Conservation (phyloP, 1,140 invertebrate genomes). For the Drosophila nasuta region DNA sequence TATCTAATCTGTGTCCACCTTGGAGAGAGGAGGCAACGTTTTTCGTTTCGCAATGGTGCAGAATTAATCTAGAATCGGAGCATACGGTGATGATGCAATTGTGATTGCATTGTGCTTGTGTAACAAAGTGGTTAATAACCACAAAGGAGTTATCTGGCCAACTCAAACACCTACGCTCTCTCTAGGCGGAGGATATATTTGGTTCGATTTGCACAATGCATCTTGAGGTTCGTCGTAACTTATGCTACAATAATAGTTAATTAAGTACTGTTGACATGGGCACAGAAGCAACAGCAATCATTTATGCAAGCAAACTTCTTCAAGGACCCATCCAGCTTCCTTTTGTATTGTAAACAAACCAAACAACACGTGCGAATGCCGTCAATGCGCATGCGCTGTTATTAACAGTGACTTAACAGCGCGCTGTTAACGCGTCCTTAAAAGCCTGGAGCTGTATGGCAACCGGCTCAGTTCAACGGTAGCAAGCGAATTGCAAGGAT, state of each 20-base stretch:
- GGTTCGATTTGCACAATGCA: not conserved
- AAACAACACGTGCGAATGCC: constrained; percentile 1
- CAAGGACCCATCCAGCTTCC: not conserved
- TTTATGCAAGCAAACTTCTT: not conserved
- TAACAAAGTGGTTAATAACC: not conserved
- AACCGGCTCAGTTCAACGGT: constrained; percentile 42
- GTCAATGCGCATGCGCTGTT: constrained; percentile 16
- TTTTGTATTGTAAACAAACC: constrained; percentile 9
- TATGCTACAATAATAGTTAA: not conserved
- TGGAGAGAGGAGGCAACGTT: not conserved
- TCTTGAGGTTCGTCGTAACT: not conserved
- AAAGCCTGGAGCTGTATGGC: constrained; percentile 13
- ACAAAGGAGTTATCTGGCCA: not conserved
- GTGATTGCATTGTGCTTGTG: not conserved
- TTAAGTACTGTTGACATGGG: constrained; percentile 6
- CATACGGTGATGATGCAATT: not conserved
- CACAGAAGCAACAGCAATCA: not conserved
- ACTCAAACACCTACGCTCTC: not conserved
- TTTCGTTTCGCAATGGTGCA: not conserved
- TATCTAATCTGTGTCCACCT: not conserved
- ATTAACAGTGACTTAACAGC: constrained; percentile 54
- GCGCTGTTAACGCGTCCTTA: constrained; percentile 44
- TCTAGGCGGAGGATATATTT: not conserved
- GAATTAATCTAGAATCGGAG: not conserved
- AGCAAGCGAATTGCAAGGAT: constrained; percentile 32